These are phyloP conservation scores for Orchesellides sinensis DNA, from an alignment of 2,888 invertebrate genomes.

Conservation along the genomic window DNA sequence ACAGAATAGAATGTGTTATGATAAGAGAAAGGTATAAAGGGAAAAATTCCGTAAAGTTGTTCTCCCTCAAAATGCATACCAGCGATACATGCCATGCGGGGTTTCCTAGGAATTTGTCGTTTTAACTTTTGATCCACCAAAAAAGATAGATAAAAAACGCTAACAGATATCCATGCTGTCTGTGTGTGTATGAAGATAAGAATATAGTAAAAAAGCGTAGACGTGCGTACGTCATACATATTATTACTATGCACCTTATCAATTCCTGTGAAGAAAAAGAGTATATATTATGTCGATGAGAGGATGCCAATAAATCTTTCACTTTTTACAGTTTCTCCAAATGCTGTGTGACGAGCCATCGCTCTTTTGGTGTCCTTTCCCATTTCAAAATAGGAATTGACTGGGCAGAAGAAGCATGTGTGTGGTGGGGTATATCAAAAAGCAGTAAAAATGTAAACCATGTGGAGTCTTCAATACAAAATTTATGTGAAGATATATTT, in stretches of 20 bases:
- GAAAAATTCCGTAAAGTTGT: too few relatives aligned
- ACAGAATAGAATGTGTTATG: too few relatives aligned
- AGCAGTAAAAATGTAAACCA: not conserved
- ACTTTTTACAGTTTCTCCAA: conserved; percentile 34
- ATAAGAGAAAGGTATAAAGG: too few relatives aligned
- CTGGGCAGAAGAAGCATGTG: not conserved
- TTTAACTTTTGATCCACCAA: conserved; percentile 48
- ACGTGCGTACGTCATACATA: not conserved
- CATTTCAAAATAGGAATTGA: not conserved
- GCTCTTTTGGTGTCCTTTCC: conserved; percentile 10
- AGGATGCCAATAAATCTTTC: conserved; percentile 67
- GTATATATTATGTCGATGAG: conserved; percentile 69
- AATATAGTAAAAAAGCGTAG: not conserved
- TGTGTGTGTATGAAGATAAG: conserved; percentile 2
- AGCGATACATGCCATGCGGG: conserved; percentile 31
- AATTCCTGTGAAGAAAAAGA: conserved; percentile 65
- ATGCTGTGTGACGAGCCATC: not conserved
- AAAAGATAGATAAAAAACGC: conserved; percentile 33
- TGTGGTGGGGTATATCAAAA: not conserved
- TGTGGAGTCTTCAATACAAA: too few relatives aligned
- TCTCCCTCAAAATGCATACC: not conserved
- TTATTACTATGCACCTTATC: conserved; percentile 44
- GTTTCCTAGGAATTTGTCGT: conserved; percentile 66
- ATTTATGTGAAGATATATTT: too few relatives aligned
- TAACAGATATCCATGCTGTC: not conserved